Evolutionary conservation across 2,113 vertebrate species (phyloP).

Genomic region (human (Homo sapiens)): GRCh38 chr14:33553001-33553500

Average conservation of each 20-base stretch:
- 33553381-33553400: background rate
- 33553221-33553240: conserved; percentile 74
- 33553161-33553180: conserved; percentile 58
- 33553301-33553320: conserved; percentile 34
- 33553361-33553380: conserved; percentile 1
- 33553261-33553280: conserved; percentile 57
- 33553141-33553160: conserved; percentile 55
- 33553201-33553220: conserved; percentile 68
- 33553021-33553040: background rate
- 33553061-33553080: background rate
- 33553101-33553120: conserved; percentile 6
- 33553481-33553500: background rate
- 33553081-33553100: conserved; percentile 19
- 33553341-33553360: background rate
- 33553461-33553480: conserved; percentile 9
- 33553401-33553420: background rate
- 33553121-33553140: conserved; percentile 64
- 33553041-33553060: background rate
- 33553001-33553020: background rate
- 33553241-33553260: conserved; percentile 80
- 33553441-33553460: background rate
- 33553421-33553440: background rate
- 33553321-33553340: conserved; percentile 6
- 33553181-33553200: conserved; percentile 69
- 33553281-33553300: conserved; percentile 64